phyloP scores from a whole-genome alignment of 2,797 vertebrate genomes.

The Chloroceryle inda region DNA sequence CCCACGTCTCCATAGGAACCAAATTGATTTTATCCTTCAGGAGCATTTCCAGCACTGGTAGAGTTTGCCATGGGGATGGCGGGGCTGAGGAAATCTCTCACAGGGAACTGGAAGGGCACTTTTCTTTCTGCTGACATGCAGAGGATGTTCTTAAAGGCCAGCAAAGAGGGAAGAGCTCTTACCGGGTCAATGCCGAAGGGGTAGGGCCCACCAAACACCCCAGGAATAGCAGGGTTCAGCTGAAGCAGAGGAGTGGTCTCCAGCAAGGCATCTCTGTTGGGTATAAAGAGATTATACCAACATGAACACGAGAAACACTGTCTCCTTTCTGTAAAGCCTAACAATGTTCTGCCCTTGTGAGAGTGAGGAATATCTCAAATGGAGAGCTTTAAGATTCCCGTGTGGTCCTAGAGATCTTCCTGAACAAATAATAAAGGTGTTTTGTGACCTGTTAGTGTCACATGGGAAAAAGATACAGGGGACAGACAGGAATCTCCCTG shows the following conservation, averaged over 20 bases:
- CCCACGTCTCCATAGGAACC: not conserved
- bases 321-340: not conserved
- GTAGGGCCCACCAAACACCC: constrained; percentile 94
- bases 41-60: not conserved
- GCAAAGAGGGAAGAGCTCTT: constrained; percentile 50
- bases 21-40: rapidly evolving
- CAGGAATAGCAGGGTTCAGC: constrained; percentile 87
- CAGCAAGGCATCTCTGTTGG: constrained; percentile 83
- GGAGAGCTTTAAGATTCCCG: not conserved
- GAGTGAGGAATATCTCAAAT: not conserved
- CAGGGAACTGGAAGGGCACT: not conserved
- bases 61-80: not conserved
- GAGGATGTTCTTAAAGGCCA: not conserved
- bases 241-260: constrained; percentile 83
- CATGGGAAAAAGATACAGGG: not conserved
- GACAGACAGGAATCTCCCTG: not conserved
- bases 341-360: not conserved
- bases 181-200: constrained; percentile 98
- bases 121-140: not conserved
- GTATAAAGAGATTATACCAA: not conserved
- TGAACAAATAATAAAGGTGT: not conserved
- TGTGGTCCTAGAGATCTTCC: not conserved
- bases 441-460: not conserved
- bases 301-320: not conserved
- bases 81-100: not conserved